Evolutionary conservation across 2,888 invertebrate species (phyloP).

Genomic region (Stenoptilia bipunctidactyla): DNA sequence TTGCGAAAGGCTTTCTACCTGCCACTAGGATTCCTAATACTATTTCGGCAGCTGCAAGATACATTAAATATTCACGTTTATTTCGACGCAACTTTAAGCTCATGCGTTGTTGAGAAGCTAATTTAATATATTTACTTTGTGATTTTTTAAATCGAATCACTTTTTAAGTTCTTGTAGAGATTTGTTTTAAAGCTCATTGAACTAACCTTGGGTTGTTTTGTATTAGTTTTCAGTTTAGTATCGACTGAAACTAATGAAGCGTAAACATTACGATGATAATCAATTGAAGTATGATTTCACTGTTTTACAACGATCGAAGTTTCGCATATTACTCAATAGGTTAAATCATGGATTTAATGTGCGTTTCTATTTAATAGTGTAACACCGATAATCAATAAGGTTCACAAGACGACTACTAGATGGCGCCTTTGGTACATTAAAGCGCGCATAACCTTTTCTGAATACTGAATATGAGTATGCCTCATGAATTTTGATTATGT

Average conservation of each 20-base stretch:
- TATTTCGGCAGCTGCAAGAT: constrained; percentile 34
- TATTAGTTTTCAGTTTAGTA: constrained; percentile 42
- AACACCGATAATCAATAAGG: too few relatives aligned
- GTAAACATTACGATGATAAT: constrained; percentile 31
- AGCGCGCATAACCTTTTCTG: too few relatives aligned
- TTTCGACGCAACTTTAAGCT: constrained; percentile 57
- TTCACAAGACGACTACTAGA: too few relatives aligned
- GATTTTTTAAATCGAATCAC: too few relatives aligned
- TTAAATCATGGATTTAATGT: too few relatives aligned
- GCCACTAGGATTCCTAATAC: constrained; percentile 35
- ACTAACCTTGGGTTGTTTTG: constrained; percentile 53
- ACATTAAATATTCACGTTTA: constrained; percentile 30
- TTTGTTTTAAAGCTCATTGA: constrained; percentile 28
- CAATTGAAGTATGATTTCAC: constrained; percentile 4
- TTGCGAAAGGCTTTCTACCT: constrained; percentile 64
- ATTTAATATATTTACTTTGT: background rate
- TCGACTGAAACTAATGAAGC: constrained; percentile 46
- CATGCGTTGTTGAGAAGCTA: constrained; percentile 43
- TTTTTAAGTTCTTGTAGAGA: too few relatives aligned
- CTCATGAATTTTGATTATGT: too few relatives aligned
- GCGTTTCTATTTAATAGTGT: too few relatives aligned
- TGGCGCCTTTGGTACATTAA: too few relatives aligned
- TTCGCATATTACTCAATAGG: too few relatives aligned
- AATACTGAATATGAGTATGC: too few relatives aligned
- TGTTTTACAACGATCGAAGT: too few relatives aligned